Evolutionary conservation across 2,888 invertebrate genomes (phyloP), one percentile per base, ranked within the genome.

Genomic region (Patella ulyssiponensis): DNA sequence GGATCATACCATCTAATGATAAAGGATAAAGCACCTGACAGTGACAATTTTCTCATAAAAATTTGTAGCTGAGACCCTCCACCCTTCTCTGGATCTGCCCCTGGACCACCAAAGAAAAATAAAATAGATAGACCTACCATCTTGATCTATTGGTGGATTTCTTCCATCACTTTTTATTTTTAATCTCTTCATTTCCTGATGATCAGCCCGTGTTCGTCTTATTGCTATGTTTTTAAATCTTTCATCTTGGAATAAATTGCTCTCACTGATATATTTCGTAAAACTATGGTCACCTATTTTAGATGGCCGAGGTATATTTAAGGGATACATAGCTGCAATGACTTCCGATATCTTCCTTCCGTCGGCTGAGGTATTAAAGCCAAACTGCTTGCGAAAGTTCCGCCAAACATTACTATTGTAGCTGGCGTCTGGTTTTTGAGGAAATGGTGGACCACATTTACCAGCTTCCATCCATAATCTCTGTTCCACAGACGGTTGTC

Each of bases 381-480:
- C 90, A 82, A 86, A 90, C 27, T 88, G 84, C 71, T 87, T 84
- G 58, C 89, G 80, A 79, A 91, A 91, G 80, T 91, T 91, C 71
- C 91, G 82, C 91, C 91, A 91, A 5, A 91, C 86, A 82, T 91
- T 91, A 75, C 89, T 88, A 86, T 91, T 90, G 79, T 90, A 91
- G 76, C 84, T 87, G 15, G 85, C 82, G 80, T 91, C 90, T 15
- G 88, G 86, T 33, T 84, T 77, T 44, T 86, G 83, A 3, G 90
- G 90, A 75, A 83, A 85, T 4, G 90, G 89, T 0, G 89, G 83
- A 2, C 83, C 80, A 80, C 88, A 86, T 83, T 91, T 91, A 1
- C 91, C 91, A n/a, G 91, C 91, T 76, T 91, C 91, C 73, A 88
- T 76, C 91, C 91, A 91, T 52, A 91, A 82, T 81, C 86, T 85